Percentiles rank a stretch among this genome's conserved stretches.
These are phyloP conservation scores for Upupa epops DNA, from an alignment of 2,113 vertebrate genomes.

Conservation along the genomic window DNA sequence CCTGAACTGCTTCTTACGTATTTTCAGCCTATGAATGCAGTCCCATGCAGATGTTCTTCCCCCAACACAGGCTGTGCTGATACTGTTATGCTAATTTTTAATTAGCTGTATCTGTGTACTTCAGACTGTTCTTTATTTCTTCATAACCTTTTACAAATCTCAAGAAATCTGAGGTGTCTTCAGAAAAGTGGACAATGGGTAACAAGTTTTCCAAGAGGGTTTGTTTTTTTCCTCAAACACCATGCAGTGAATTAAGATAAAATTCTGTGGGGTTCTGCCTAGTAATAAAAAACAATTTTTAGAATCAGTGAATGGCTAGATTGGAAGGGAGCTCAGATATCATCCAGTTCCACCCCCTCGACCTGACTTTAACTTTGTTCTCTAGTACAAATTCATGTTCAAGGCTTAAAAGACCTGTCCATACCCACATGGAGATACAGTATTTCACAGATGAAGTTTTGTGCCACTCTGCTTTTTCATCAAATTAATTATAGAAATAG, in stretches of 20 bases:
- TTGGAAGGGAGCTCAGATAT: too few relatives aligned
- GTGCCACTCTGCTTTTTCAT: background rate
- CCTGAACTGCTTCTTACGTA: background rate
- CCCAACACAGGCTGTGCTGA: conserved; percentile 63
- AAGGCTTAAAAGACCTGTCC: background rate
- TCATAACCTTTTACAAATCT: conserved; percentile 69
- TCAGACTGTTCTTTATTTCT: conserved; percentile 55
- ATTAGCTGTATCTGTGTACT: conserved; percentile 63
- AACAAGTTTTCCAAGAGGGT: background rate
- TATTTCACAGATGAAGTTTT: background rate
- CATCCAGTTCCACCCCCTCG: background rate
- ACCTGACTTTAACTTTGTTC: background rate
- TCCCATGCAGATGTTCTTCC: conserved; percentile 55
- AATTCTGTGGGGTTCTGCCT: background rate
- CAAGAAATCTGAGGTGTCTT: conserved; percentile 64
- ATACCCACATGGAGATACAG: background rate
- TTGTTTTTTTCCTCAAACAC: background rate
- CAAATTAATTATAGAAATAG: background rate
- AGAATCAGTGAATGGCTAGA: background rate
- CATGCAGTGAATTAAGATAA: conserved; percentile 12
- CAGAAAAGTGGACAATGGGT: conserved; percentile 70
- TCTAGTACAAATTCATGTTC: background rate
- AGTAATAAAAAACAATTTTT: conserved; percentile 36
- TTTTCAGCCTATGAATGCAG: background rate
- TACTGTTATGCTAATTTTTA: conserved; percentile 65